Evolutionary conservation across 2,888 invertebrate genomes (phyloP).

Genomic region (Myathropa florea): DNA sequence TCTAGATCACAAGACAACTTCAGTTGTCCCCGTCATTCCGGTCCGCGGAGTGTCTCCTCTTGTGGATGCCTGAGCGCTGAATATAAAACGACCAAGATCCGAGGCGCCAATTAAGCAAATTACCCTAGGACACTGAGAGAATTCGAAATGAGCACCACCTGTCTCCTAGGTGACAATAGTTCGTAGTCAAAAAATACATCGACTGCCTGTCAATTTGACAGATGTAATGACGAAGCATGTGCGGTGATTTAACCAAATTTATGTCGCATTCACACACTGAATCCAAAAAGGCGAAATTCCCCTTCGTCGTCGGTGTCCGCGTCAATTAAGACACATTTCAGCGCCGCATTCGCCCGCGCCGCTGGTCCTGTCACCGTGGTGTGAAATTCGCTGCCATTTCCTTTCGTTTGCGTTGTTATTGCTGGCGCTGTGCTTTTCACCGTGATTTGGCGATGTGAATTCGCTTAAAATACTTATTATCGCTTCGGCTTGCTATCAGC

Average conservation of each 20-base stretch:
- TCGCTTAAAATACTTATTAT: constrained; percentile 60
- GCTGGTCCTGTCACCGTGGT: constrained; percentile 13
- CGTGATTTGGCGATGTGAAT: constrained; percentile 20
- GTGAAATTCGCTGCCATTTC: constrained; percentile 58
- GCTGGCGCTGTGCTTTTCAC: neutral
- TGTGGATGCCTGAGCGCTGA: neutral
- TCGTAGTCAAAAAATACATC: constrained; percentile 72
- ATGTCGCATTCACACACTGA: constrained; percentile 65
- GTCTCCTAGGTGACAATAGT: constrained; percentile 76
- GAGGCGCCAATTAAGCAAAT: constrained; percentile 70
- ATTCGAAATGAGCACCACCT: constrained; percentile 70
- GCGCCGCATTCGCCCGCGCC: constrained; percentile 21
- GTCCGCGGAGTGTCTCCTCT: neutral
- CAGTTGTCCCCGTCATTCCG: constrained; percentile 23
- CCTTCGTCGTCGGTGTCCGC: constrained; percentile 51
- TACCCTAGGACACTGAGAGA: constrained; percentile 58
- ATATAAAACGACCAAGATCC: constrained; percentile 49
- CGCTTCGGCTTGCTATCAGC: constrained; percentile 59
- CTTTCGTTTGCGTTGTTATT: constrained; percentile 19
- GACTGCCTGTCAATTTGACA: constrained; percentile 31
- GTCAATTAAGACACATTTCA: constrained; percentile 69
- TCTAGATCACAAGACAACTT: constrained; percentile 59
- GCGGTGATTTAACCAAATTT: constrained; percentile 68
- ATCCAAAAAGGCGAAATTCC: constrained; percentile 57
- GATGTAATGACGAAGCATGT: constrained; percentile 58